phyloP scores from a whole-genome alignment of 2,113 vertebrate species.

The Anoplopoma fimbria region DNA sequence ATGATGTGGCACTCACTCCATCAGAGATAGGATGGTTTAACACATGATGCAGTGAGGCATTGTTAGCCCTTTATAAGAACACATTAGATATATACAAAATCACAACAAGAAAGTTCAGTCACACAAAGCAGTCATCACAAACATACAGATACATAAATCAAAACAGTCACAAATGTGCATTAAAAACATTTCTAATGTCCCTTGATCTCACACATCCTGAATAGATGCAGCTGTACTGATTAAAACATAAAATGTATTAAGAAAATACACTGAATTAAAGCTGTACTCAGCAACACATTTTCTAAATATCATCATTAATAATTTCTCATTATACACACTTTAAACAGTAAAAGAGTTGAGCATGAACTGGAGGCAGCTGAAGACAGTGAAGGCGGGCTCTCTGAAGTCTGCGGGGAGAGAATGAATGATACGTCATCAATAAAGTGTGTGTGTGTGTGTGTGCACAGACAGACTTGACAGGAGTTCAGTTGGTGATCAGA shows the following conservation, averaged over 20 bases:
- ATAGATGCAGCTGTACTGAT: background rate
- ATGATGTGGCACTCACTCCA: background rate
- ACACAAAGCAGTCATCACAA: background rate
- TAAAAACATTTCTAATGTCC: background rate
- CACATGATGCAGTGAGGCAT: background rate
- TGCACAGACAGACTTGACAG: background rate
- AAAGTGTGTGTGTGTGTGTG: background rate
- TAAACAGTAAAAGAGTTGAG: background rate
- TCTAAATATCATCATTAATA: background rate
- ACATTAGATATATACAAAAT: too few relatives aligned
- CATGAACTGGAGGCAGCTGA: background rate
- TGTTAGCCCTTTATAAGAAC: too few relatives aligned
- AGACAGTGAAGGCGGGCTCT: background rate
- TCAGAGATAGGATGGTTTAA: background rate
- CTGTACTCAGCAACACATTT: background rate
- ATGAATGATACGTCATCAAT: background rate
- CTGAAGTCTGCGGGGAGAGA: slow-evolving; percentile 13
- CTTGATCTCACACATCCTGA: background rate
- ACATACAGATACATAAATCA: background rate
- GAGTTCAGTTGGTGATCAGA: background rate
- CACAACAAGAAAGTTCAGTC: too few relatives aligned
- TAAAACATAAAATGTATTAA: background rate
- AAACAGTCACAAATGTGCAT: background rate
- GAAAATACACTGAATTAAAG: slow-evolving; percentile 15
- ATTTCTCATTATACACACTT: background rate